Evolutionary conservation across 2,797 vertebrate species (phyloP).

Genomic region (Columba guinea): DNA sequence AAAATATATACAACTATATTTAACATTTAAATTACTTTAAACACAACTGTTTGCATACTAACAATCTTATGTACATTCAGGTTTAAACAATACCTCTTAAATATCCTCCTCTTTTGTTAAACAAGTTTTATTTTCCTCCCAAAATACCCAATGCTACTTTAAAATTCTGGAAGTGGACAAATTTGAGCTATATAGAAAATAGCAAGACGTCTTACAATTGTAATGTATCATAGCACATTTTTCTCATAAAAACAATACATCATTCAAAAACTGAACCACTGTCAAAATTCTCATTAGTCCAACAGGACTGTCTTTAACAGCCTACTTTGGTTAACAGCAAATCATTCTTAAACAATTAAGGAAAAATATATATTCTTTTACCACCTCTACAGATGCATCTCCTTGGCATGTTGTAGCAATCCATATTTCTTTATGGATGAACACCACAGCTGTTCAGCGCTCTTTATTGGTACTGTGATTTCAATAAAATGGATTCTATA

Average conservation of each 20-base stretch:
- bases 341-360: constrained; percentile 54
- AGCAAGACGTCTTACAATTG: constrained; percentile 56
- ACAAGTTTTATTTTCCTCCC: constrained; percentile 54
- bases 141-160: constrained; percentile 65
- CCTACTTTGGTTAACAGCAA: constrained; percentile 77
- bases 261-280: constrained; percentile 46
- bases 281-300: not conserved
- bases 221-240: not conserved
- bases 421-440: not conserved
- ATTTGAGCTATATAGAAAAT: constrained; percentile 51
- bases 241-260: constrained; percentile 32
- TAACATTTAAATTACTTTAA: constrained; percentile 79
- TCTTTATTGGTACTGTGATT: not conserved
- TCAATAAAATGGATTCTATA: not conserved
- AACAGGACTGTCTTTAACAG: constrained; percentile 54
- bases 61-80: constrained; percentile 75
- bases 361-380: constrained; percentile 34
- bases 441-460: not conserved
- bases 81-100: constrained; percentile 71
- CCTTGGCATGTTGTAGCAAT: constrained; percentile 14
- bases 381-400: constrained; percentile 52
- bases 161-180: constrained; percentile 56
- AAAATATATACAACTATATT: constrained; percentile 81
- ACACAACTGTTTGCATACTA: constrained; percentile 67
- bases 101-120: constrained; percentile 52